phyloP scores from a whole-genome alignment of 2,888 invertebrate species.

The Ramazzottius varieornatus region DNA sequence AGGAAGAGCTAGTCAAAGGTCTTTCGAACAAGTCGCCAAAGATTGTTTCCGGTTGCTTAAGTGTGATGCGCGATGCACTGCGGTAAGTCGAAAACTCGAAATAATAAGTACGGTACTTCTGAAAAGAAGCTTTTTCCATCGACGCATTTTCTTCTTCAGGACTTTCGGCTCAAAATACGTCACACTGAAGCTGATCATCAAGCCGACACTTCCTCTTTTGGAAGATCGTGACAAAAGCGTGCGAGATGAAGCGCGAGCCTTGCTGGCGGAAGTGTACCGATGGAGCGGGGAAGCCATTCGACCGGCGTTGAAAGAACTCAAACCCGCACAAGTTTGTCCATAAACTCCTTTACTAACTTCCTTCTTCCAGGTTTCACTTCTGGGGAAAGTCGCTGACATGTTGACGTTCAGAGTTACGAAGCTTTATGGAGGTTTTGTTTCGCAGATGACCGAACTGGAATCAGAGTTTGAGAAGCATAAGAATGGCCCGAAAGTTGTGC shows the following conservation, averaged over 20 bases:
- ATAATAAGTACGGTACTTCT: too few species aligned
- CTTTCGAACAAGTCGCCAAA: conserved; percentile 88
- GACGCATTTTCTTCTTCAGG: too few species aligned
- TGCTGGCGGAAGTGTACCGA: conserved; percentile 74
- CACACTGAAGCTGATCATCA: conserved; percentile 57
- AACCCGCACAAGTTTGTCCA: background rate
- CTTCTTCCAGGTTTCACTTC: too few species aligned
- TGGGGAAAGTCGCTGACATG: too few species aligned
- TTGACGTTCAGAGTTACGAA: too few species aligned
- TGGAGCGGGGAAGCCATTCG: conserved; percentile 60
- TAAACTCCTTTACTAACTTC: too few species aligned
- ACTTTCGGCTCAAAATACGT: conserved; percentile 80
- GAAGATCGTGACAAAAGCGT: conserved; percentile 71
- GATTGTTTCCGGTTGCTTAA: conserved; percentile 57
- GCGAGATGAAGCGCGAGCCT: conserved; percentile 62
- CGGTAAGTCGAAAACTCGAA: conserved; percentile 26
- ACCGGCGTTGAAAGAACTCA: conserved; percentile 27
- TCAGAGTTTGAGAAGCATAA: conserved; percentile 50
- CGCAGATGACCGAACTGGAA: conserved; percentile 59
- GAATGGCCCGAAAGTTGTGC: conserved; percentile 36
- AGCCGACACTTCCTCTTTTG: conserved; percentile 52
- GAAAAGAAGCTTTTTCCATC: background rate
- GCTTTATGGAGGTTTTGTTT: too few species aligned
- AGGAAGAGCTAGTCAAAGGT: conserved; percentile 69
- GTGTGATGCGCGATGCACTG: conserved; percentile 44